A percentile compares a stretch with the other conserved stretches of the same genome.
Conservation (phyloP, 2,797 vertebrate genomes). For the Sebastiscus tertius region DNA sequence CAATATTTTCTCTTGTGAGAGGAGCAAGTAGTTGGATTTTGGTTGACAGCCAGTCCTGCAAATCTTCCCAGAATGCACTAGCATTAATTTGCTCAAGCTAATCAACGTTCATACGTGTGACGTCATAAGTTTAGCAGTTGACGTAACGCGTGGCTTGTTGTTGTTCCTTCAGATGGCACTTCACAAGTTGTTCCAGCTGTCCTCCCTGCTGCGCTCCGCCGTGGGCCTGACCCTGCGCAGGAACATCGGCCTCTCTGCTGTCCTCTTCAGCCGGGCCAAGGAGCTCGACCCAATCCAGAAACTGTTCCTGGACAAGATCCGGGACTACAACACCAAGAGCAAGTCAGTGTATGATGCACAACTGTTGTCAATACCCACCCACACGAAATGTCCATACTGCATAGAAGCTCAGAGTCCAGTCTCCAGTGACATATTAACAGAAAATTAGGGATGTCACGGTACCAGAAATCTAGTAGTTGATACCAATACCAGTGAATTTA, state of each 20-base stretch:
- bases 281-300: conserved; percentile 95
- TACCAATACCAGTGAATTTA: too few species aligned
- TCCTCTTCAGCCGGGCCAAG: conserved; percentile 86
- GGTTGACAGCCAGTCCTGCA: too few species aligned
- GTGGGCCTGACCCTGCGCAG: conserved; percentile 84
- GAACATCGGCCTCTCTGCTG: conserved; percentile 91
- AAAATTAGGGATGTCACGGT: too few species aligned
- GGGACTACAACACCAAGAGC: conserved; percentile 91
- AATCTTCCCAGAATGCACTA: too few species aligned
- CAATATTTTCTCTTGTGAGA: too few species aligned
- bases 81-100: too few species aligned
- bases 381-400: not conserved
- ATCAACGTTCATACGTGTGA: too few species aligned
- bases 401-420: not conserved
- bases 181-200: conserved; percentile 83
- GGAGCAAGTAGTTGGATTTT: too few species aligned
- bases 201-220: conserved; percentile 82
- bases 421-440: not conserved
- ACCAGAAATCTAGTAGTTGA: too few species aligned
- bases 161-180: conserved; percentile 84
- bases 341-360: conserved; percentile 81
- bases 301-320: conserved; percentile 97
- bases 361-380: too few species aligned
- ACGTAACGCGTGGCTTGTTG: not conserved
- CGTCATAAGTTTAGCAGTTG: accelerated